Percentiles rank a stretch among this genome's conserved stretches.
Conservation (phyloP, 2,113 vertebrate genomes). For the Neotragus moschatus region DNA sequence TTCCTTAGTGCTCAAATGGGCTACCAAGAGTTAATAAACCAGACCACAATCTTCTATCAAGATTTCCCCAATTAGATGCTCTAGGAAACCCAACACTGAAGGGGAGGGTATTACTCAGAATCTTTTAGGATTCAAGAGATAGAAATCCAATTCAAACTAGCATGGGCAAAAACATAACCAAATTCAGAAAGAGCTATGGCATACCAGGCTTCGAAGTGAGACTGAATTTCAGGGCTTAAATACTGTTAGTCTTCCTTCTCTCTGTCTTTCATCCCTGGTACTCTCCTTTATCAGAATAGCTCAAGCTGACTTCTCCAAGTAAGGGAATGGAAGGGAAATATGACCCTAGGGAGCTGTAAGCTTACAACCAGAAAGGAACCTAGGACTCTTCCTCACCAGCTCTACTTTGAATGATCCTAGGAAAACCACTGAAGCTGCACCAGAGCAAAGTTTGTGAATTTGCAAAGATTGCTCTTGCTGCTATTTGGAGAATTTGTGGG, state of each 20-base stretch:
- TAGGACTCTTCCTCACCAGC: neutral
- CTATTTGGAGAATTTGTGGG: neutral
- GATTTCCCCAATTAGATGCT: too few relatives aligned
- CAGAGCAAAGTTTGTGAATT: neutral
- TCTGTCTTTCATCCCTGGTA: neutral
- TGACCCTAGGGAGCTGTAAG: neutral
- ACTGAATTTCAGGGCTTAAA: neutral
- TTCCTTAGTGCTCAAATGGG: neutral
- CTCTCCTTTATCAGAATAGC: slow-evolving; percentile 2
- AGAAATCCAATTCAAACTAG: neutral
- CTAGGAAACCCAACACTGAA: too few relatives aligned
- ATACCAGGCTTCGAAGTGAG: neutral
- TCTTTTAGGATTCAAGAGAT: neutral
- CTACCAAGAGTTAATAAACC: neutral
- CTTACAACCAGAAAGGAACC: neutral
- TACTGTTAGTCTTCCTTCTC: neutral
- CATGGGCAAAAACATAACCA: neutral
- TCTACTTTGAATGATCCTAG: neutral
- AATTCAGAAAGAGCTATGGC: neutral
- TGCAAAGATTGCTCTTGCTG: neutral
- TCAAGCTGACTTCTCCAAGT: neutral
- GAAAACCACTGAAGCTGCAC: neutral
- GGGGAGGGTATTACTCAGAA: too few relatives aligned
- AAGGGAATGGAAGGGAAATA: neutral
- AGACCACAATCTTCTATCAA: neutral